These are phyloP conservation scores for Pecten maximus DNA, from an alignment of 2,888 invertebrate species.

Conservation along the genomic window DNA sequence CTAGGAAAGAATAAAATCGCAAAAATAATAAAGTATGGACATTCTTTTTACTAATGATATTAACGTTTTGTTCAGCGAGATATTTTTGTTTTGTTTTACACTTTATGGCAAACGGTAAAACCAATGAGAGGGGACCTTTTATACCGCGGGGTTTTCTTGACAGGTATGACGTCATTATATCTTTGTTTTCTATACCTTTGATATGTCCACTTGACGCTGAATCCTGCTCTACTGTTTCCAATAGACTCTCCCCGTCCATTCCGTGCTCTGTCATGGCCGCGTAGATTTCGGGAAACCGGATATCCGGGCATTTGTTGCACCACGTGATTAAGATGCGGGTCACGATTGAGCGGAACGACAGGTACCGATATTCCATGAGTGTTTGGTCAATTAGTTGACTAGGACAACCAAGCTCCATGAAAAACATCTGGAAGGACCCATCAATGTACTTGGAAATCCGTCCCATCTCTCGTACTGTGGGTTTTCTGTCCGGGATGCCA, in stretches of 20 bases:
- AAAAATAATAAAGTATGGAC: too few relatives aligned
- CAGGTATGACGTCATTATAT: too few relatives aligned
- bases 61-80: too few relatives aligned
- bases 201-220: background rate
- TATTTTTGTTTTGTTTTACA: too few relatives aligned
- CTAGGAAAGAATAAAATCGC: too few relatives aligned
- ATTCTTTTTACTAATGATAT: too few relatives aligned
- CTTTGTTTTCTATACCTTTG: background rate
- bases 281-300: background rate
- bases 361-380: background rate
- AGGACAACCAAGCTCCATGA: conserved; percentile 4
- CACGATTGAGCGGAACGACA: background rate
- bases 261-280: background rate
- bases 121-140: too few relatives aligned
- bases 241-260: background rate
- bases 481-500: background rate
- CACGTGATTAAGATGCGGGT: background rate
- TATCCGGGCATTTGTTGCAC: background rate
- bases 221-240: background rate
- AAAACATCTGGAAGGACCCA: background rate
- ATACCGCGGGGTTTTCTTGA: too few relatives aligned
- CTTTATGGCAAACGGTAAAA: too few relatives aligned
- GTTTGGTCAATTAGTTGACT: conserved; percentile 17
- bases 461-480: background rate
- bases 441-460: background rate